These are phyloP conservation scores for Martes martes DNA, from an alignment of 2,113 vertebrate genomes.

Conservation along the genomic window DNA sequence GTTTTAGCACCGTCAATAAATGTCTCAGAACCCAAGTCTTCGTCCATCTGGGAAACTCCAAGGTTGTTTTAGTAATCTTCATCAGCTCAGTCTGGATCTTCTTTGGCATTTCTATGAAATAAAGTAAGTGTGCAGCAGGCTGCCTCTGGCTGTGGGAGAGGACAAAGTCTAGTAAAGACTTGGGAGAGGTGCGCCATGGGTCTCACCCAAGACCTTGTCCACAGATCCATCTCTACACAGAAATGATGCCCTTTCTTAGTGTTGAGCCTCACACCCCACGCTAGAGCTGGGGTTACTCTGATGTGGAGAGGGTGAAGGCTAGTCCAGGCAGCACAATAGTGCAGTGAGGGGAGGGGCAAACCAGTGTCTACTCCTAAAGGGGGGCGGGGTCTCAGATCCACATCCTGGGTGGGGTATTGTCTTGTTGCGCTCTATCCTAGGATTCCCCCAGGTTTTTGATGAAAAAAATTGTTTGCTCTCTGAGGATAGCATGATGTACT, in stretches of 20 bases:
- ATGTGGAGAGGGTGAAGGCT: not conserved
- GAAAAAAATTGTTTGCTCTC: not conserved
- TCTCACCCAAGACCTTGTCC: not conserved
- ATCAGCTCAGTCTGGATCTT: rapidly evolving
- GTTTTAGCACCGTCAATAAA: not conserved
- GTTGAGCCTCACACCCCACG: not conserved
- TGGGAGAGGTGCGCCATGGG: not conserved
- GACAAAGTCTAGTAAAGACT: not conserved
- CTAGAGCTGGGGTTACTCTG: not conserved
- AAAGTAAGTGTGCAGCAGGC: not conserved
- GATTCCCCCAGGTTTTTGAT: not conserved
- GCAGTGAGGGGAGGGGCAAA: not conserved
- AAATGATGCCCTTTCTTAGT: not conserved
- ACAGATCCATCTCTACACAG: not conserved
- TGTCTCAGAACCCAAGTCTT: no score
- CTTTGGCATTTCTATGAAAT: rapidly evolving
- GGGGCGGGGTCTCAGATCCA: not conserved
- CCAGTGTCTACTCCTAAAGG: no score
- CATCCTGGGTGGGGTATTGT: rapidly evolving
- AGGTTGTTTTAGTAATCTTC: not conserved
- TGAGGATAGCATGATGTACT: not conserved
- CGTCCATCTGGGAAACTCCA: rapidly evolving
- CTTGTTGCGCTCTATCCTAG: rapidly evolving
- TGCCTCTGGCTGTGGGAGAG: not conserved
- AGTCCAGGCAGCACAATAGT: rapidly evolving